These are phyloP conservation scores for Panagrolaimus sp. DNA, from an alignment of 1,140 invertebrate species.

Conservation along the genomic window DNA sequence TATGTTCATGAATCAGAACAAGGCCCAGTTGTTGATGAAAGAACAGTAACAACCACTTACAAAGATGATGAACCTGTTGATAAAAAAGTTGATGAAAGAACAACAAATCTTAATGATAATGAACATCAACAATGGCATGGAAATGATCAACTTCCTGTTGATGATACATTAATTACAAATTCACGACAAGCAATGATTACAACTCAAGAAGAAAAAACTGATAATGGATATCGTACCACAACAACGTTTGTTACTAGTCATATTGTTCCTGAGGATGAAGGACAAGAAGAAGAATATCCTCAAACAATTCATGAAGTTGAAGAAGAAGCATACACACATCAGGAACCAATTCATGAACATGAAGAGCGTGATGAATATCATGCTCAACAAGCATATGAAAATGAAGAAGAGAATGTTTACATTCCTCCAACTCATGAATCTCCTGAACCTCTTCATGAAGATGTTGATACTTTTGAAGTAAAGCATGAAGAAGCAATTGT, in stretches of 20 bases:
- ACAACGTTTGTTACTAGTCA: constrained; percentile 40
- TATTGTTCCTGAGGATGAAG: constrained; percentile 31
- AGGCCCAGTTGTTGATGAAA: constrained; percentile 53
- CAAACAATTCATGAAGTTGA: constrained; percentile 5
- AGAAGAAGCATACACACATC: not conserved
- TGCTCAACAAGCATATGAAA: not conserved
- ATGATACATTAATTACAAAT: constrained; percentile 27
- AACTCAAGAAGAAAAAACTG: constrained; percentile 23
- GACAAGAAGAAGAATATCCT: constrained; percentile 34
- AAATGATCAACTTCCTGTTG: constrained; percentile 20
- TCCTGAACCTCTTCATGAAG: not conserved
- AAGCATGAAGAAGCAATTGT: too few relatives aligned
- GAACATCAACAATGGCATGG: constrained; percentile 46
- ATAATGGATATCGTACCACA: constrained; percentile 31
- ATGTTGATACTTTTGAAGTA: not conserved
- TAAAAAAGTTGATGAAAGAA: constrained; percentile 39
- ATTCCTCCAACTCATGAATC: not conserved
- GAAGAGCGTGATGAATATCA: not conserved
- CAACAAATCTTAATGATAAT: constrained; percentile 46
- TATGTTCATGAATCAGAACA: constrained; percentile 38
- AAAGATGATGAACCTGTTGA: constrained; percentile 41
- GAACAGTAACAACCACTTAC: constrained; percentile 45
- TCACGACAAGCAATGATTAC: constrained; percentile 40
- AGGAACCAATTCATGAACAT: not conserved
- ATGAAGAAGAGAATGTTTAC: not conserved